These are phyloP conservation scores for Phocoena phocoena DNA, from an alignment of 2,113 vertebrate species.

Conservation along the genomic window DNA sequence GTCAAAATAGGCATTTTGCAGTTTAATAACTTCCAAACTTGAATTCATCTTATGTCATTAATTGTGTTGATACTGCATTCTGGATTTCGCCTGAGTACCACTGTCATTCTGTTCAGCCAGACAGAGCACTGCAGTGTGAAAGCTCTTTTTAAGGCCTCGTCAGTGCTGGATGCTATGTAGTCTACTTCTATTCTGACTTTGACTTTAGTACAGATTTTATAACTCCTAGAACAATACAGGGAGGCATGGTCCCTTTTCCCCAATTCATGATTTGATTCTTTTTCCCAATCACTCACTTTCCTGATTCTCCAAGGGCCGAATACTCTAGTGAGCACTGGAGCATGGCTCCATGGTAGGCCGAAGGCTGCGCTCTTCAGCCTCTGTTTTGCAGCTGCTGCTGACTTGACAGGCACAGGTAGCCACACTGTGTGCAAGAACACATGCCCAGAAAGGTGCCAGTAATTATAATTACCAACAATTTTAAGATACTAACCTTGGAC, in stretches of 20 bases:
- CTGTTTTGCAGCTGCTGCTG: not conserved
- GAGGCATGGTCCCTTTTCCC: not conserved
- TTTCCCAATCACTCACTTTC: not conserved
- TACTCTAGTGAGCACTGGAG: not conserved
- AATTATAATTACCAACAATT: not conserved
- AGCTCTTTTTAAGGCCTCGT: not conserved
- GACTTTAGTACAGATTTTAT: not conserved
- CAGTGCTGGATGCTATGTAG: not conserved
- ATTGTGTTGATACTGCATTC: not conserved
- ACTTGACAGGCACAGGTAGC: not conserved
- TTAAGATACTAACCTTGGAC: not conserved
- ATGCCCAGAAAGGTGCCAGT: not conserved
- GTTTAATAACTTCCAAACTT: not conserved
- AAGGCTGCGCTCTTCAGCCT: not conserved
- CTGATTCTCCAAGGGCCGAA: slow-evolving; percentile 43
- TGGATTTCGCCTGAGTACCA: not conserved
- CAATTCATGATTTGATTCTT: too few relatives aligned
- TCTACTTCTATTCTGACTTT: not conserved
- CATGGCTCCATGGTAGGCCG: not conserved
- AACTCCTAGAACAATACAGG: not conserved
- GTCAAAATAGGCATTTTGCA: not conserved
- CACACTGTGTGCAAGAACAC: not conserved
- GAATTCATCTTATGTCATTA: not conserved
- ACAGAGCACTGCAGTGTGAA: not conserved
- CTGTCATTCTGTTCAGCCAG: not conserved